phyloP scores from a whole-genome alignment of 1,140 invertebrate genomes.

The Agrypnia vestita region DNA sequence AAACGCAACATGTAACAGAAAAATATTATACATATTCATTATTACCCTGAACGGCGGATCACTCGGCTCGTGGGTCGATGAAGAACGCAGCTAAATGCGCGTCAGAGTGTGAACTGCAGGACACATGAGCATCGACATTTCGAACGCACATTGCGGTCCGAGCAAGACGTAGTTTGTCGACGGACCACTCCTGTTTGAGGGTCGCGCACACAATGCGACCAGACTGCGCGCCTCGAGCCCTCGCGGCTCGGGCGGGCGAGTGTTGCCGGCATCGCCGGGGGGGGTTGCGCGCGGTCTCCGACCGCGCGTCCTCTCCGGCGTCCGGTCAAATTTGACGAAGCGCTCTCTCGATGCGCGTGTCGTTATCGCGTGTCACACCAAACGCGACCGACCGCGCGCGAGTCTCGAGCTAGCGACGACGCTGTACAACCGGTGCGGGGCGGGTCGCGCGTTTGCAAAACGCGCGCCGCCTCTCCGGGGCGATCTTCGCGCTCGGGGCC shows the following conservation, averaged over 20 bases:
- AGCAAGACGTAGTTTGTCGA: slow-evolving; percentile 48
- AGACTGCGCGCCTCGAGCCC: slow-evolving; percentile 57
- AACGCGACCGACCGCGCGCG: background rate
- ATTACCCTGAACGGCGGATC: slow-evolving; percentile 79
- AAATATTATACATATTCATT: slow-evolving; percentile 40
- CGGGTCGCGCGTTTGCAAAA: too few species aligned
- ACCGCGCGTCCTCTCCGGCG: slow-evolving; percentile 14
- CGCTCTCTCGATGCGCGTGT: background rate
- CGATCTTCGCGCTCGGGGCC: slow-evolving; percentile 24
- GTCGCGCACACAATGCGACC: slow-evolving; percentile 58
- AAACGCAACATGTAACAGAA: background rate
- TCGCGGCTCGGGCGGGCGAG: background rate
- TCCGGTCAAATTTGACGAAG: slow-evolving; percentile 34
- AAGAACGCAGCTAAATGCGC: slow-evolving; percentile 88
- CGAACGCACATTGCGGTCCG: slow-evolving; percentile 83
- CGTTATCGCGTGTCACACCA: background rate
- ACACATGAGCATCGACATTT: slow-evolving; percentile 86
- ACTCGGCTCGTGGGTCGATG: slow-evolving; percentile 86
- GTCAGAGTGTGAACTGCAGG: slow-evolving; percentile 86
- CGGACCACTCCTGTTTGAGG: slow-evolving; percentile 74
- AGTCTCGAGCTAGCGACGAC: slow-evolving; percentile 22
- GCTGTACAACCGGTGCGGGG: background rate
- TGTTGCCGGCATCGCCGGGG: slow-evolving; percentile 36
- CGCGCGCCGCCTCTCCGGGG: slow-evolving; percentile 9
- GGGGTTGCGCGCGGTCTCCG: background rate